Conservation (phyloP, 2,888 invertebrate species). For the Baronia brevicornis region DNA sequence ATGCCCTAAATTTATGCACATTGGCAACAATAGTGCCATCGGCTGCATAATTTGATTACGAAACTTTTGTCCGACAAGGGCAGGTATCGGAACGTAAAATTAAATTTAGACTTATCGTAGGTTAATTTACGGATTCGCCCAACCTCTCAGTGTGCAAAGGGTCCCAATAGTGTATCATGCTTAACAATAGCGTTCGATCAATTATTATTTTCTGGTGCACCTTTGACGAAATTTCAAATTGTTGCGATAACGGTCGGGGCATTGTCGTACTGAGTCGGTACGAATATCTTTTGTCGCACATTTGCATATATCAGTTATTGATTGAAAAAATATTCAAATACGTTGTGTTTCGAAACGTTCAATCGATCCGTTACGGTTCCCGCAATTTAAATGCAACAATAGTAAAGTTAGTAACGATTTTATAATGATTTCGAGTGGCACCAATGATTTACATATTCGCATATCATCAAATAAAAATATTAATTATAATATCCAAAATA, state of each 20-base stretch:
- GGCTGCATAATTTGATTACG: conserved; percentile 74
- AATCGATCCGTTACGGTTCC: conserved; percentile 68
- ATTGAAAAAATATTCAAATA: conserved; percentile 74
- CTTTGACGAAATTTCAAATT: conserved; percentile 70
- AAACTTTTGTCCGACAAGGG: conserved; percentile 60
- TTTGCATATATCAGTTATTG: conserved; percentile 75
- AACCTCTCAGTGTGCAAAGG: conserved; percentile 51
- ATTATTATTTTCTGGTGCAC: conserved; percentile 70
- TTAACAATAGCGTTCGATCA: conserved; percentile 65
- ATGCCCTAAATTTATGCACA: conserved; percentile 70
- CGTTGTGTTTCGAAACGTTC: conserved; percentile 51
- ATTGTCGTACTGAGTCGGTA: conserved; percentile 53
- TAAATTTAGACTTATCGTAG: conserved; percentile 73
- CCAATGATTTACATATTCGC: conserved; percentile 22
- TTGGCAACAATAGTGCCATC: conserved; percentile 62
- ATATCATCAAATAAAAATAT: conserved; percentile 23
- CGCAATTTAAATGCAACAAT: conserved; percentile 42
- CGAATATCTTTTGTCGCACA: conserved; percentile 47
- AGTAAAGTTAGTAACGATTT: conserved; percentile 37
- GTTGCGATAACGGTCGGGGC: conserved; percentile 67
- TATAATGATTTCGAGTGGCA: conserved; percentile 44
- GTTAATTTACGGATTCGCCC: conserved; percentile 71
- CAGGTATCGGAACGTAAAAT: conserved; percentile 74
- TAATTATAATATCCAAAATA: conserved; percentile 10
- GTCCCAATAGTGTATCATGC: conserved; percentile 54